Conservation (phyloP, 2,113 vertebrate genomes). For the Petrocephalus microphthalmus region DNA sequence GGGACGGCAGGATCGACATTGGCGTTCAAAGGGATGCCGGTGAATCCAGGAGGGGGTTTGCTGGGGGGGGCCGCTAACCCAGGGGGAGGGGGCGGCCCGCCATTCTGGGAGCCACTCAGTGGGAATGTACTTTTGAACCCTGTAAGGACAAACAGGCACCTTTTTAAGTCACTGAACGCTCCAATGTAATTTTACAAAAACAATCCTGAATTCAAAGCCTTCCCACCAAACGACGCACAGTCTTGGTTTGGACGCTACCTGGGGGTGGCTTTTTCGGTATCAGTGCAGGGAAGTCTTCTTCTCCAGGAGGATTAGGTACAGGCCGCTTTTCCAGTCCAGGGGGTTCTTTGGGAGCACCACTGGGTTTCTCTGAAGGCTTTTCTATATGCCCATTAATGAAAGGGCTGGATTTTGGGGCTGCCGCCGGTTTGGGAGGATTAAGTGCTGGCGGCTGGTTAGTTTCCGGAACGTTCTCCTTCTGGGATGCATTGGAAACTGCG, state of each 20-base stretch:
- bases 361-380: slow-evolving; percentile 31
- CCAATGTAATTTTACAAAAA: neutral
- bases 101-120: slow-evolving; percentile 54
- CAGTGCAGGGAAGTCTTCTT: slow-evolving; percentile 91
- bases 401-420: slow-evolving; percentile 35
- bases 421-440: slow-evolving; percentile 18
- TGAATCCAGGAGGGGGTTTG: slow-evolving; percentile 92
- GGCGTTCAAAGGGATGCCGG: slow-evolving; percentile 72
- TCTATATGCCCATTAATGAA: slow-evolving; percentile 71
- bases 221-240: neutral
- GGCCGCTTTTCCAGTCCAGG: slow-evolving; percentile 56
- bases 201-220: neutral
- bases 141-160: slow-evolving; percentile 41
- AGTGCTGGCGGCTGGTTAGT: slow-evolving; percentile 47
- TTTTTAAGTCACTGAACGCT: neutral
- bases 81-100: slow-evolving; percentile 64
- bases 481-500: slow-evolving; percentile 21
- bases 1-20: slow-evolving; percentile 59
- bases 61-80: slow-evolving; percentile 69
- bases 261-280: slow-evolving; percentile 81
- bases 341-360: slow-evolving; percentile 53
- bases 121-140: slow-evolving; percentile 84
- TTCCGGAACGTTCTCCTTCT: slow-evolving; percentile 62
- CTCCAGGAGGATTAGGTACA: slow-evolving; percentile 54
- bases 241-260: slow-evolving; percentile 57